phyloP scores from a whole-genome alignment of 1,140 invertebrate genomes.

The Caerostris extrusa region DNA sequence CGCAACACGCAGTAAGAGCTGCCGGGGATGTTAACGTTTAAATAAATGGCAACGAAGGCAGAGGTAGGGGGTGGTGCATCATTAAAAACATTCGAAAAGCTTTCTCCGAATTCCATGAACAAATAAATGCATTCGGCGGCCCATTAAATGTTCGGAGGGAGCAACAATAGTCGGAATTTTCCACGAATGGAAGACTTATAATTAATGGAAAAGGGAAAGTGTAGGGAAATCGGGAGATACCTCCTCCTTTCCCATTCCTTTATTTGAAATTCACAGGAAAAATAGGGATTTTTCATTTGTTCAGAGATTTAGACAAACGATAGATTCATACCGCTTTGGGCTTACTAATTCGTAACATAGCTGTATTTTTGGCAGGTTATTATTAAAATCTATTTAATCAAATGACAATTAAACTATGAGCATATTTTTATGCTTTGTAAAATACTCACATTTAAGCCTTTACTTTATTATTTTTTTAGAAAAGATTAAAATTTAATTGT shows the following conservation, averaged over 20 bases:
- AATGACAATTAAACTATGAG: too few relatives aligned
- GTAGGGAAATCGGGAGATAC: background rate
- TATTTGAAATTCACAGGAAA: background rate
- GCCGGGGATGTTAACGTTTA: conserved; percentile 34
- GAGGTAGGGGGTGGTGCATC: background rate
- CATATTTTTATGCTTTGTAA: too few relatives aligned
- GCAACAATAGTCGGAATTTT: conserved; percentile 1
- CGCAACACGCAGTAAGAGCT: background rate
- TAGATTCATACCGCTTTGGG: background rate
- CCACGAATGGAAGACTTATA: conserved; percentile 34
- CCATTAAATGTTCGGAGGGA: conserved; percentile 7
- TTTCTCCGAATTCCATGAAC: background rate
- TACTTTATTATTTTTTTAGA: too few relatives aligned
- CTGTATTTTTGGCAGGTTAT: background rate
- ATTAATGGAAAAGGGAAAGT: conserved; percentile 44
- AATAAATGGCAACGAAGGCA: conserved; percentile 41
- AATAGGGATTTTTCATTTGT: background rate
- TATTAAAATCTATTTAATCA: background rate
- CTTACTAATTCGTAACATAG: background rate
- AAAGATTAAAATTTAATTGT: too few relatives aligned
- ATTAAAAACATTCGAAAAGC: conserved; percentile 44
- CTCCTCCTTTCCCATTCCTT: background rate
- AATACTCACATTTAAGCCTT: too few relatives aligned
- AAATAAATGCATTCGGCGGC: conserved; percentile 7
- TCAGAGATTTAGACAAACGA: background rate